Percentiles rank a stretch among this genome's conserved stretches.
Conservation (phyloP, 2,113 vertebrate genomes). For the Carlito syrichta region DNA sequence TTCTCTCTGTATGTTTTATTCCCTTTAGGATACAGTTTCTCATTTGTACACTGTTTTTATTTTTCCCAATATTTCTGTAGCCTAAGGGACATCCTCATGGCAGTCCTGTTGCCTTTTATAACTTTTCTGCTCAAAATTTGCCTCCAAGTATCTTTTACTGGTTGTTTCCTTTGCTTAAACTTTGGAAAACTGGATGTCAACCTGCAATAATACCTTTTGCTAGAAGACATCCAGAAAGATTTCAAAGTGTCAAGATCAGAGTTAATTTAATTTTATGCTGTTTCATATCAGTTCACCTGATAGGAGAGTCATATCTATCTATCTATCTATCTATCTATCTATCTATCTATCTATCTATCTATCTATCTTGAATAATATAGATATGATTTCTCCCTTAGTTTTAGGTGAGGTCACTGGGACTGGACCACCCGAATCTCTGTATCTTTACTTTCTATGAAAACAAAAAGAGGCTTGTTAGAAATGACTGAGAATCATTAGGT, state of each 20-base stretch:
- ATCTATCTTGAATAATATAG: neutral
- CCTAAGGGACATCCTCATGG: neutral
- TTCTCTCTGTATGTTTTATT: neutral
- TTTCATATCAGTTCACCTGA: neutral
- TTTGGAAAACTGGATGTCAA: neutral
- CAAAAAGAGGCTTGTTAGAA: neutral
- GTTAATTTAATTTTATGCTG: neutral
- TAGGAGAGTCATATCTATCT: neutral
- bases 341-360: too few relatives aligned
- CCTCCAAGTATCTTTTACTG: neutral
- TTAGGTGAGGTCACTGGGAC: neutral
- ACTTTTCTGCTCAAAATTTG: neutral
- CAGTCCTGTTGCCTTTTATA: neutral
- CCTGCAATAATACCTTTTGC: neutral
- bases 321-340: too few relatives aligned
- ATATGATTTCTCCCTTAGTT: neutral
- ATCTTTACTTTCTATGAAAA: neutral
- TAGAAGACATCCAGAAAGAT: neutral
- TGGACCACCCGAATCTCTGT: fast-evolving
- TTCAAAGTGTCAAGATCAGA: neutral
- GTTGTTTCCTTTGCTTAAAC: neutral
- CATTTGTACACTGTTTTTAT: neutral
- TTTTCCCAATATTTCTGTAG: neutral
- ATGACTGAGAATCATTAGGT: too few relatives aligned
- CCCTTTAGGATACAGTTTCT: neutral